These are phyloP conservation scores for Tinea trinotella DNA, from an alignment of 2,888 invertebrate species.

Conservation along the genomic window DNA sequence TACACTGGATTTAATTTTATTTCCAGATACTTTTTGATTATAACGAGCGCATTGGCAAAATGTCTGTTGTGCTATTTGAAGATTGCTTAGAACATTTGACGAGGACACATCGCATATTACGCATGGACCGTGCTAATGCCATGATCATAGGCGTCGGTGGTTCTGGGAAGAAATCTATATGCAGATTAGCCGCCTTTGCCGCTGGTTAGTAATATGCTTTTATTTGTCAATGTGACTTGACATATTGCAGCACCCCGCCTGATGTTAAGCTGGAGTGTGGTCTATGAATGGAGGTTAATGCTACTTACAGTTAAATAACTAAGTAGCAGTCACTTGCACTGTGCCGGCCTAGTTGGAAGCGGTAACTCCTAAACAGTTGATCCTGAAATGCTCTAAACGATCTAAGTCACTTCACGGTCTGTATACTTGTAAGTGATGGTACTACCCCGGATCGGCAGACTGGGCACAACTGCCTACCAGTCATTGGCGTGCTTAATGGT, in stretches of 20 bases:
- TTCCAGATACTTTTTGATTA: conserved; percentile 86
- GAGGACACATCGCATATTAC: conserved; percentile 85
- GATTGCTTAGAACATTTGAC: conserved; percentile 94
- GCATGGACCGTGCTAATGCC: conserved; percentile 88
- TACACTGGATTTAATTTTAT: too few species aligned
- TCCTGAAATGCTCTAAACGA: too few species aligned
- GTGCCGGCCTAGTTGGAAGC: too few species aligned
- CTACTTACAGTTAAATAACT: too few species aligned
- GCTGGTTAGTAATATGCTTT: conserved; percentile 67
- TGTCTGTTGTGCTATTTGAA: conserved; percentile 90
- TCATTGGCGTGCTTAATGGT: too few species aligned
- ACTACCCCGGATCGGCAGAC: too few species aligned
- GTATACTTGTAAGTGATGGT: too few species aligned
- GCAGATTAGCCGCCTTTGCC: conserved; percentile 85
- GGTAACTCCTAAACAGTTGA: too few species aligned
- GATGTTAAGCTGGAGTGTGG: too few species aligned
- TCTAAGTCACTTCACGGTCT: too few species aligned
- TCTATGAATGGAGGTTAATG: neutral
- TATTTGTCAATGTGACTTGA: conserved; percentile 21
- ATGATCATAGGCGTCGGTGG: conserved; percentile 92
- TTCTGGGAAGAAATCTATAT: conserved; percentile 88
- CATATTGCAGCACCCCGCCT: conserved; percentile 66
- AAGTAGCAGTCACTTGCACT: too few species aligned
- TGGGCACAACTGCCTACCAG: too few species aligned
- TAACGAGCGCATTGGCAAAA: conserved; percentile 80